Evolutionary conservation across 2,888 invertebrate species (phyloP), one percentile per base, ranked within the genome.

Genomic region (Synanthedon vespiformis): DNA sequence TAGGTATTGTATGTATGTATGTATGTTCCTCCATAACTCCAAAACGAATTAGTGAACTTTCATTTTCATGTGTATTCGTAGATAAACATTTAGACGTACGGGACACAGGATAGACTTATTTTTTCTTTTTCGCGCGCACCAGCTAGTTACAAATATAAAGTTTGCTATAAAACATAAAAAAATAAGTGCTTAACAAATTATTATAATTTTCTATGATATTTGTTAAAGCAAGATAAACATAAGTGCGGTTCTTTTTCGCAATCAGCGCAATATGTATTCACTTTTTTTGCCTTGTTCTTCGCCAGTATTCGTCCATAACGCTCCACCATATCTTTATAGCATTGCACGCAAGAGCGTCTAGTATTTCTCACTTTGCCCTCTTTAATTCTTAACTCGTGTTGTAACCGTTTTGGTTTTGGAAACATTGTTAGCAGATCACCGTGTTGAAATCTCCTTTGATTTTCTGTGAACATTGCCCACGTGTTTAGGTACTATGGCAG

Each of bases 201-300:
- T n/a, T n/a, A 44, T 44, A n/a, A n/a, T 10, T n/a, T 13, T n/a
- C 44, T 8, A 13, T 14, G 49, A 22, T 48, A 48, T 48, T 47
- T 48, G 12, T 58, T 58, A 51, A 57, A 57, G 40, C 58, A 61
- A 4, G 55, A 51, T 49, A 57, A 40, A 51, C 58, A 58, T 27
- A 58, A 53, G 50, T 54, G 54, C 0, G 59, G 57, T 49, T 54
- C 53, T 11, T 53, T 51, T 10, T 53, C 55, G 40, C 60, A 62
- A 40, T 58, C 55, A 12, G 58, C 51, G 22, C 62, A 60, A 41
- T 58, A 59, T 1, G 59, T 62, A 4, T 54, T 52, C 3, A 58
- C 58, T 58, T 58, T 62, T 6, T 53, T 44, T 44, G 18, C 47
- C 44, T 44, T 51, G 10, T 51, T 51, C 44, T 51, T 41, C 41